Percentiles rank a stretch among this genome's conserved stretches.
Conservation (phyloP, 2,888 invertebrate species). For the Phlogophora meticulosa region DNA sequence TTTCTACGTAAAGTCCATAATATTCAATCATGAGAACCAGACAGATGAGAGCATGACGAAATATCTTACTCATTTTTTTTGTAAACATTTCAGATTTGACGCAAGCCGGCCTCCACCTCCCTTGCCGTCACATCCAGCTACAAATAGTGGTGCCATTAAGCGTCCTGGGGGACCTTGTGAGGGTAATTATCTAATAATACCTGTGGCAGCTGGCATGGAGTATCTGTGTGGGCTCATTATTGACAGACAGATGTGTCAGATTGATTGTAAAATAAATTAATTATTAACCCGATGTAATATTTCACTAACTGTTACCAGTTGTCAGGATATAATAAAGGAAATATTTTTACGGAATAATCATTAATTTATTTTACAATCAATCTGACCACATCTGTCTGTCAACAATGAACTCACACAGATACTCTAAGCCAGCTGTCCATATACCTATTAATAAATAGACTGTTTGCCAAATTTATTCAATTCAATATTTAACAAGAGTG, state of each 20-base stretch:
- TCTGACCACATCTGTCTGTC: no score
- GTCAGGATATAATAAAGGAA: no score
- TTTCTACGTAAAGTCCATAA: no score
- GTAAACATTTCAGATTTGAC: constrained; percentile 74
- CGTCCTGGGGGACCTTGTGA: constrained; percentile 64
- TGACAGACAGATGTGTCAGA: constrained; percentile 7
- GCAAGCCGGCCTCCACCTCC: constrained; percentile 81
- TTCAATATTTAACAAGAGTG: constrained; percentile 13
- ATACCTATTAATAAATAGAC: background rate
- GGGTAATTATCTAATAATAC: constrained; percentile 68
- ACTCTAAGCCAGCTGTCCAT: no score
- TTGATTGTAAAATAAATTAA: constrained; percentile 11
- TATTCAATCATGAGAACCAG: no score
- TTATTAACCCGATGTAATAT: background rate
- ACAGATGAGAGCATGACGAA: background rate
- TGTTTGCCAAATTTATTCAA: constrained; percentile 33
- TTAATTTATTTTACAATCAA: no score
- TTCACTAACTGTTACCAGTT: no score
- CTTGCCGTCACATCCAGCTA: constrained; percentile 60
- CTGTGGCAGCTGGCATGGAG: no score
- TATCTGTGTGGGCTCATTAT: no score
- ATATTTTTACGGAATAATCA: no score
- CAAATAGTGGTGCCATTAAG: constrained; percentile 65
- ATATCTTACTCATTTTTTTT: background rate
- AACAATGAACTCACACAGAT: no score